Percentiles rank a stretch among this genome's conserved stretches.
phyloP scores from a whole-genome alignment of 2,113 vertebrate genomes.

The Paraplagusia blochii region DNA sequence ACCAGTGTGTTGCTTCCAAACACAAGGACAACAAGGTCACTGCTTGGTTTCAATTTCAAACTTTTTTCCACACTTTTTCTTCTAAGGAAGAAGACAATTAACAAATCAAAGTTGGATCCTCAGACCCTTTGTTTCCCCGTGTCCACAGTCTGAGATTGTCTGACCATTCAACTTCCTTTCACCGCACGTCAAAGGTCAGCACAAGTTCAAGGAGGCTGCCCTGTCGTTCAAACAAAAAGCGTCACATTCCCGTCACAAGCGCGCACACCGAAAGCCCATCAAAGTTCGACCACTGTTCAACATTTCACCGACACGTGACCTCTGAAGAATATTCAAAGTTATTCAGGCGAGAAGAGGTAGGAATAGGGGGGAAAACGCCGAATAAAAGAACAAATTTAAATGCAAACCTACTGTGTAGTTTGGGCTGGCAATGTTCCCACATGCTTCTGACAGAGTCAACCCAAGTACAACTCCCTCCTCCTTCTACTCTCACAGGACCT shows the following conservation, averaged over 20 bases:
- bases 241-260: constrained; percentile 53
- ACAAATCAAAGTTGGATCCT: constrained; percentile 2
- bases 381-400: constrained; percentile 63
- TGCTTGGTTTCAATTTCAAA: background rate
- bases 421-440: constrained; percentile 69
- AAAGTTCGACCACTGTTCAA: constrained; percentile 31
- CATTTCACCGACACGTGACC: constrained; percentile 27
- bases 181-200: constrained; percentile 58
- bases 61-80: constrained; percentile 10
- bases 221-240: constrained; percentile 52
- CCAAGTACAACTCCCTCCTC: constrained; percentile 72
- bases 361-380: constrained; percentile 19
- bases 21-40: constrained; percentile 57
- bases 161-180: background rate
- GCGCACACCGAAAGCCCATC: background rate
- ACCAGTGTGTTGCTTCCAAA: constrained; percentile 32
- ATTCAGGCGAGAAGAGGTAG: constrained; percentile 33
- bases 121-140: background rate
- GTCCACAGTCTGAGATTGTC: background rate
- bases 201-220: constrained; percentile 47
- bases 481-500: constrained; percentile 36
- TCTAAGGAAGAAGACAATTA: background rate
- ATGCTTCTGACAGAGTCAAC: constrained; percentile 64
- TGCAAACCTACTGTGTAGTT: constrained; percentile 76
- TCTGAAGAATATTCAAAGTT: constrained; percentile 30